Evolutionary conservation across 2,888 invertebrate genomes (phyloP).

Genomic region (Caenorhabditis sp.): DNA sequence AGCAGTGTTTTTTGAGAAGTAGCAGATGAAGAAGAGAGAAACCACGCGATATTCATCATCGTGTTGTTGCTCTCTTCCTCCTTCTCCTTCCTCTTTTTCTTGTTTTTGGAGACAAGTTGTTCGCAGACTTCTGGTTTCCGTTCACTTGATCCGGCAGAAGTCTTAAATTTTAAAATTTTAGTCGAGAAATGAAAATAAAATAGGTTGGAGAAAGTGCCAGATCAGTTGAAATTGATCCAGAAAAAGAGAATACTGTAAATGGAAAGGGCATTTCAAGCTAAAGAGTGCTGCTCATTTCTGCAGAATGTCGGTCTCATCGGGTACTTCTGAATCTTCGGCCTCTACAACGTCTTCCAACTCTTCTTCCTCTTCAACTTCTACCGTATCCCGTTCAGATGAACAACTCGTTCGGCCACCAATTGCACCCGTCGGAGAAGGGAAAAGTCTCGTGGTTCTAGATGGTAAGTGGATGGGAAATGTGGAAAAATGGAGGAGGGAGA

Average conservation of each 20-base stretch:
- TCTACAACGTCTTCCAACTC: not conserved
- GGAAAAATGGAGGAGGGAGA: not conserved
- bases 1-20: conserved; percentile 7
- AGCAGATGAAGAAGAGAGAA: conserved; percentile 16
- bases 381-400: not conserved
- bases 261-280: too few relatives aligned
- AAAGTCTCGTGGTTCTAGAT: conserved; percentile 4
- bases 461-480: conserved; percentile 12
- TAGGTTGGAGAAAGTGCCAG: not conserved
- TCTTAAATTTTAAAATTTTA: not conserved
- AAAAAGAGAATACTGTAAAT: too few relatives aligned
- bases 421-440: conserved; percentile 7
- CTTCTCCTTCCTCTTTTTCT: not conserved
- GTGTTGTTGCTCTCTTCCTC: conserved; percentile 15
- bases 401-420: conserved; percentile 3
- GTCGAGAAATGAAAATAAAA: not conserved
- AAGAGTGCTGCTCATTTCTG: not conserved
- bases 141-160: conserved; percentile 6
- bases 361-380: not conserved
- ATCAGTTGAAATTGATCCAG: too few relatives aligned
- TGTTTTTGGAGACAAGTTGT: conserved; percentile 8
- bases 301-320: conserved; percentile 38
- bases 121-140: not conserved
- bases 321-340: not conserved
- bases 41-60: conserved; percentile 35